Conservation (phyloP, 2,888 invertebrate species). For the Carpatolechia fugitivella region DNA sequence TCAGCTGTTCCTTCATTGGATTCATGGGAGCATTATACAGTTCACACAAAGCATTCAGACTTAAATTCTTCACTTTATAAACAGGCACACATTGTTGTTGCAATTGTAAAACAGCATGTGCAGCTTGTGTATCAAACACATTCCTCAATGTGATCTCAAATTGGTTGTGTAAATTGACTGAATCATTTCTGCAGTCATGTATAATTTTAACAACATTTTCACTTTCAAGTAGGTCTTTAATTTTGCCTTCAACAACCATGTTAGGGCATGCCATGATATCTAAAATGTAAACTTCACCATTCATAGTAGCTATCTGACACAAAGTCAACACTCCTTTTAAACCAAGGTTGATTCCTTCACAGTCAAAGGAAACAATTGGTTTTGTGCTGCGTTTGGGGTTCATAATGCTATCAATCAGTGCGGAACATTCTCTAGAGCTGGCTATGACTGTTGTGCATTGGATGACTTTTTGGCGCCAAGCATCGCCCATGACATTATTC, state of each 20-base stretch:
- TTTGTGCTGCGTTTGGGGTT: slow-evolving; percentile 75
- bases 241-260: slow-evolving; percentile 87
- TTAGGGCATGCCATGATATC: slow-evolving; percentile 92
- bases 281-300: slow-evolving; percentile 91
- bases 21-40: slow-evolving; percentile 92
- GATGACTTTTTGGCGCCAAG: slow-evolving; percentile 89
- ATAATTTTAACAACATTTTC: slow-evolving; percentile 91
- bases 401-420: slow-evolving; percentile 87
- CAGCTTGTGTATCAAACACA: slow-evolving; percentile 96
- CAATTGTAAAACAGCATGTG: slow-evolving; percentile 93
- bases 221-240: slow-evolving; percentile 89
- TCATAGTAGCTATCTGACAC: slow-evolving; percentile 90
- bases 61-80: slow-evolving; percentile 96
- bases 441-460: slow-evolving; percentile 91
- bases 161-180: slow-evolving; percentile 91
- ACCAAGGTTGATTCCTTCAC: slow-evolving; percentile 95
- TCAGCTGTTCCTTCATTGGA: slow-evolving; percentile 94
- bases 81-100: slow-evolving; percentile 95
- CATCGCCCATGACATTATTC: slow-evolving; percentile 81
- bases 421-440: slow-evolving; percentile 86
- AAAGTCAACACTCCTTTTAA: slow-evolving; percentile 92
- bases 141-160: slow-evolving; percentile 90
- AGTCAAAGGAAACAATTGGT: slow-evolving; percentile 90
- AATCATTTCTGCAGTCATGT: slow-evolving; percentile 95
- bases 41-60: slow-evolving; percentile 94